Percentiles rank a stretch among this genome's conserved stretches.
Evolutionary conservation across 2,888 invertebrate genomes (phyloP).

Genomic region (Pandemis cinnamomeana): DNA sequence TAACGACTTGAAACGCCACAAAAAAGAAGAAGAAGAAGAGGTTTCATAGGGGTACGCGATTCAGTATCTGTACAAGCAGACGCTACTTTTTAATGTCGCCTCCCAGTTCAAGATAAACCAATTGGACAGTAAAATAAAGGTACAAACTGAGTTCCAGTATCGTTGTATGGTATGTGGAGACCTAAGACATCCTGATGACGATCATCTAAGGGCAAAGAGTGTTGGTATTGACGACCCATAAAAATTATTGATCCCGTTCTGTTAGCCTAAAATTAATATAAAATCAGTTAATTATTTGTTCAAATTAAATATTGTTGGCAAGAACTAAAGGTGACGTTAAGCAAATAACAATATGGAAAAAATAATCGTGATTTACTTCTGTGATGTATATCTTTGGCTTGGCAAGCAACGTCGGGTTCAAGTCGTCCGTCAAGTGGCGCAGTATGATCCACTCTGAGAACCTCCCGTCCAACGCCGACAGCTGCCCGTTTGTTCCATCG

Average conservation of each 20-base stretch:
- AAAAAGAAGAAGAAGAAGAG: too few species aligned
- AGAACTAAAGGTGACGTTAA: too few species aligned
- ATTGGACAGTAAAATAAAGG: not conserved
- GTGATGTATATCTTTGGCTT: constrained; percentile 36
- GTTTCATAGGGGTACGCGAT: too few species aligned
- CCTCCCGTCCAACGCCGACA: constrained; percentile 17
- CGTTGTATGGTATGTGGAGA: constrained; percentile 21
- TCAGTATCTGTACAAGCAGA: too few species aligned
- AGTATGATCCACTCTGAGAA: constrained; percentile 27
- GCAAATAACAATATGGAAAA: too few species aligned
- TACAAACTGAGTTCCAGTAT: constrained; percentile 15
- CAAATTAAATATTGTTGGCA: too few species aligned
- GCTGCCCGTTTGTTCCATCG: constrained; percentile 13
- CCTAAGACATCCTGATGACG: constrained; percentile 22
- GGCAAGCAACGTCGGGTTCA: constrained; percentile 13
- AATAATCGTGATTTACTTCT: constrained; percentile 2
- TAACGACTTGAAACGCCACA: too few species aligned
- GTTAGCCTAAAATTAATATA: constrained; percentile 22
- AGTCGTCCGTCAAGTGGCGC: constrained; percentile 26
- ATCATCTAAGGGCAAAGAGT: constrained; percentile 17
- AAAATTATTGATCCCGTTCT: not conserved
- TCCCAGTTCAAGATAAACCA: not conserved
- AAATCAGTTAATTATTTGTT: not conserved
- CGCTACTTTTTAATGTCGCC: too few species aligned
- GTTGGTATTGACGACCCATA: not conserved